A percentile compares a stretch with the other conserved stretches of the same genome.
Evolutionary conservation across 1,140 invertebrate genomes (phyloP).

Genomic region (Drosophila kanapiae): DNA sequence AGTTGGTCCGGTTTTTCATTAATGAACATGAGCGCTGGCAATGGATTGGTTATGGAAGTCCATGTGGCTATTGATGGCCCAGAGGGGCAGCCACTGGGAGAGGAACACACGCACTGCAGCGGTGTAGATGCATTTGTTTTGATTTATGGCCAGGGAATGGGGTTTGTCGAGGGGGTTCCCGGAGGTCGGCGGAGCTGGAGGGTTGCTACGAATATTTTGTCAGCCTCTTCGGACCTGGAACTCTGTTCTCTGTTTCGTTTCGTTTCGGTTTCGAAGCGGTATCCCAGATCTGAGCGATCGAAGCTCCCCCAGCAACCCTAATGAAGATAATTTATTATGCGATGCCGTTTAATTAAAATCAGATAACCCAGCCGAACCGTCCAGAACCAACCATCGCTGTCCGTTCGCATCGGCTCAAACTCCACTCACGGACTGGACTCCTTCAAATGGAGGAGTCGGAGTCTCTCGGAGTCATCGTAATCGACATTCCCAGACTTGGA

Average conservation of each 20-base stretch:
- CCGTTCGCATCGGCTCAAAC: constrained; percentile 38
- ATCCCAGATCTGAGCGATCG: constrained; percentile 21
- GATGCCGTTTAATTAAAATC: constrained; percentile 84
- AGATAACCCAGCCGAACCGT: constrained; percentile 59
- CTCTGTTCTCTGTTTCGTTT: constrained; percentile 26
- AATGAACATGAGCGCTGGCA: constrained; percentile 69
- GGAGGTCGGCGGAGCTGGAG: constrained; percentile 9
- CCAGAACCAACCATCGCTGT: constrained; percentile 54
- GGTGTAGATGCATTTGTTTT: constrained; percentile 48
- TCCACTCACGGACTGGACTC: constrained; percentile 45
- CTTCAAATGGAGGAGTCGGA: constrained; percentile 47
- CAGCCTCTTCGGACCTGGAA: constrained; percentile 14
- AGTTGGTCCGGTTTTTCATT: constrained; percentile 81
- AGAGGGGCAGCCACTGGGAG: constrained; percentile 16
- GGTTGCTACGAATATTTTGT: constrained; percentile 37
- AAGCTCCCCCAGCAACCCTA: constrained; percentile 50
- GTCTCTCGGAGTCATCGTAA: constrained; percentile 14
- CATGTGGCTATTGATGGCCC: neutral
- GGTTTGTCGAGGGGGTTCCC: neutral
- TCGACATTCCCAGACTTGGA: constrained; percentile 49
- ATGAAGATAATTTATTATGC: constrained; percentile 84
- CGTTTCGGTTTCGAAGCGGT: constrained; percentile 3
- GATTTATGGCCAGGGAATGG: constrained; percentile 59
- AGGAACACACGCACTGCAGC: constrained; percentile 72
- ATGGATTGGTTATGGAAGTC: constrained; percentile 15